These are phyloP conservation scores for Busseola fusca DNA, from an alignment of 2,888 invertebrate species.

Conservation along the genomic window DNA sequence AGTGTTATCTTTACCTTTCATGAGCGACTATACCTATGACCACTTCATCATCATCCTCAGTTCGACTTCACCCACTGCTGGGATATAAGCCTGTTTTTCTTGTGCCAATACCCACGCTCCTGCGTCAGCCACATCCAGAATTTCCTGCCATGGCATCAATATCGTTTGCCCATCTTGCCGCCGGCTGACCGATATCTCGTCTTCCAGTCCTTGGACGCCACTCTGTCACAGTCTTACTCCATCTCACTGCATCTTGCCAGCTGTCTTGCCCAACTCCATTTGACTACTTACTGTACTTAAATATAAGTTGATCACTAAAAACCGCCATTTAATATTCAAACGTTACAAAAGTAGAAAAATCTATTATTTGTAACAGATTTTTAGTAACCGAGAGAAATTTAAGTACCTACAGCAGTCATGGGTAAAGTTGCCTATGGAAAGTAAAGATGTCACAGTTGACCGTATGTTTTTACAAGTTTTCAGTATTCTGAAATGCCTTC, in stretches of 20 bases:
- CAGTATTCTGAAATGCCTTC: neutral
- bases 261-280: too few relatives aligned
- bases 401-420: neutral
- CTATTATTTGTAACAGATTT: neutral
- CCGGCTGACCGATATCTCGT: too few relatives aligned
- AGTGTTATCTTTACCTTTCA: neutral
- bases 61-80: too few relatives aligned
- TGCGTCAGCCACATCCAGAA: too few relatives aligned
- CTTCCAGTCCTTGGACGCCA: too few relatives aligned
- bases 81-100: too few relatives aligned
- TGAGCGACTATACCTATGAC: neutral
- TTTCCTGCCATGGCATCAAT: too few relatives aligned
- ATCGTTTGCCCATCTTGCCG: too few relatives aligned
- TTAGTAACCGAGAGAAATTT: neutral
- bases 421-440: neutral
- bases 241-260: too few relatives aligned
- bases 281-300: neutral
- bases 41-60: too few relatives aligned
- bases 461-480: slow-evolving; percentile 2
- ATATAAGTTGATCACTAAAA: neutral
- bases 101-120: too few relatives aligned
- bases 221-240: too few relatives aligned
- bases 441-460: neutral
- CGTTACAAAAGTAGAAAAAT: neutral
- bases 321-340: neutral